Evolutionary conservation across 2,888 invertebrate species (phyloP).

Genomic region (Uropetala carovei): DNA sequence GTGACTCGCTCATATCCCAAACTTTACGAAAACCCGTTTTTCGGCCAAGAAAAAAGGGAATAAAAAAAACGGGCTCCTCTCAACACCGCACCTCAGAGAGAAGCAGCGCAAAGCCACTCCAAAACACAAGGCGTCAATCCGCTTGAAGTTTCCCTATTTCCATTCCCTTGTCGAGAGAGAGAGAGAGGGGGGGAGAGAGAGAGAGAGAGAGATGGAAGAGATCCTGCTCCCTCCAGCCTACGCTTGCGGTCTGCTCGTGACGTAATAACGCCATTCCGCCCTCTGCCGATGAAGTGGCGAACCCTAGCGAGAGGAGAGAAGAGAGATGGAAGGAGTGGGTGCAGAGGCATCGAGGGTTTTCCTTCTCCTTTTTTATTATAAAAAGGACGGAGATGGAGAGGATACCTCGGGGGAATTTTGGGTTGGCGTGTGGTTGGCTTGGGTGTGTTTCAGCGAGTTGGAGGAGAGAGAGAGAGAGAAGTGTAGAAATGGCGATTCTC

Average conservation of each 20-base stretch:
- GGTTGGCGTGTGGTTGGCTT: background rate
- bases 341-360: background rate
- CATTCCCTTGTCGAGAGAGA: background rate
- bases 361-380: slow-evolving; percentile 1
- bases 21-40: too few species aligned
- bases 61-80: background rate
- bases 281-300: slow-evolving; percentile 49
- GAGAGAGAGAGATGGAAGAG: background rate
- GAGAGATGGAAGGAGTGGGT: too few species aligned
- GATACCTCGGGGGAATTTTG: slow-evolving; percentile 30
- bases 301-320: background rate
- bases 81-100: background rate
- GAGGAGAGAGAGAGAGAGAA: background rate
- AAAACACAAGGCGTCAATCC: slow-evolving; percentile 4
- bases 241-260: slow-evolving; percentile 45
- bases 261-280: background rate
- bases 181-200: background rate
- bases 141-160: background rate
- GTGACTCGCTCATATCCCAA: too few species aligned
- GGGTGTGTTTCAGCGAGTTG: background rate
- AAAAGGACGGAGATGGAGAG: background rate
- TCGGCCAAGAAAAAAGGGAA: too few species aligned
- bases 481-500: background rate
- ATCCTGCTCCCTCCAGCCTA: background rate
- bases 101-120: background rate